Base-by-base conservation (phyloP, 2,797 vertebrate genomes). In the Balearica regulorum region DNA sequence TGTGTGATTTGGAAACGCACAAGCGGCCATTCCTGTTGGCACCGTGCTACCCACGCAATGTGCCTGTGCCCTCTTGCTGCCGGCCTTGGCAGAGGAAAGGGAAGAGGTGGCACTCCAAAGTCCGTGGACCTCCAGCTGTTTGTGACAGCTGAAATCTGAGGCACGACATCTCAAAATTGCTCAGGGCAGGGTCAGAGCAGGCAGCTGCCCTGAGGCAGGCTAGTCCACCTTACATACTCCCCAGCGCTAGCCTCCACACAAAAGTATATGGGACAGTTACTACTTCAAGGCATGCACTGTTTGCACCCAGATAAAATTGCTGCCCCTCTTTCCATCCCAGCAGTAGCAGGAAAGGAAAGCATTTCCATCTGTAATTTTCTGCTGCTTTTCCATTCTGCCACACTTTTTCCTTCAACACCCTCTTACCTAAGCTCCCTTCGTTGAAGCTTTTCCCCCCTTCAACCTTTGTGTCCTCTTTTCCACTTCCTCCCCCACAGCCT, bases 31-130 rank as follows among this genome's bases (percentile, higher is more conserved):
- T 65, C 31, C 55, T 1, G 0, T 39, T 22, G 29, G 33, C 49
- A 11, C 11, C 0, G 6, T 8, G 71, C 29, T n/a, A 18, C 4
- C 0, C 7, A 2, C 0, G 12, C 41, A 3, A 26, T 0, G 35
- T 11, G 43, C 13, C 53, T 61, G 62, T 33, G 71, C 41, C n/a
- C 16, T 53, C 8, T 35, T 13, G 29, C 65, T 20, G n/a, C 26
- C 0, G 0, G n/a, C 7, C 28, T 12, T 39, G 62, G 13, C 37
- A 28, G 35, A 6, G 3, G 24, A 10, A 18, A 39, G 25, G 26
- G 37, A 49, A 10, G 22, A 29, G 26, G 39, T 29, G 39, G 10
- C 24, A 9, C 43, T 28, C 16, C 12, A 0, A 5, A 8, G 22
- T 2, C 66, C 10, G 4, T 2, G 17, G 41, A 13, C 35, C 5